These are phyloP conservation scores for Pseudomyrmex flavicornis DNA, from an alignment of 1,140 invertebrate genomes.

Conservation along the genomic window DNA sequence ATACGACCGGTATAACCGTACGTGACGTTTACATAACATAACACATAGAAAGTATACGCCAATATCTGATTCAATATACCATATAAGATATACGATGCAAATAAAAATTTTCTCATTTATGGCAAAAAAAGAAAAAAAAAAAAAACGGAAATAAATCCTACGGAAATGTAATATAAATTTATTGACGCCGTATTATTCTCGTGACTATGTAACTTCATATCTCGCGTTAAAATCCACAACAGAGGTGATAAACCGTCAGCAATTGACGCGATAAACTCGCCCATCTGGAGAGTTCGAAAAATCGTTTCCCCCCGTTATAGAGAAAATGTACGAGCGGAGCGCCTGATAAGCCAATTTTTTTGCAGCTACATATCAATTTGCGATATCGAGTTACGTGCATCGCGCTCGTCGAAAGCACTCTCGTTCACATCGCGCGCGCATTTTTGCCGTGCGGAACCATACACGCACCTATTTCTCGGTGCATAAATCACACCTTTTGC, in stretches of 20 bases:
- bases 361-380: constrained; percentile 46
- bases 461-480: constrained; percentile 33
- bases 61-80: constrained; percentile 11
- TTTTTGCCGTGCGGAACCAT: neutral
- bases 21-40: neutral
- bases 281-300: constrained; percentile 27
- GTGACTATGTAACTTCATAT: constrained; percentile 1
- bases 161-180: constrained; percentile 24
- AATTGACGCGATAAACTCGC: constrained; percentile 13
- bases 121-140: neutral
- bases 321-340: constrained; percentile 28
- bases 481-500: constrained; percentile 37
- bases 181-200: constrained; percentile 21
- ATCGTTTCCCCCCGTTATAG: constrained; percentile 27
- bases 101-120: constrained; percentile 15
- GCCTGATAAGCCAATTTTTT: constrained; percentile 39
- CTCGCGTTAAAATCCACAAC: constrained; percentile 25
- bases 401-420: constrained; percentile 25
- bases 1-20: neutral
- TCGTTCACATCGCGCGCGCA: constrained; percentile 5
- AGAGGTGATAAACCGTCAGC: constrained; percentile 24
- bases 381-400: constrained; percentile 47
- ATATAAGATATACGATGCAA: neutral
- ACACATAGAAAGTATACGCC: neutral
- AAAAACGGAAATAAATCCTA: neutral